Percentiles rank a stretch among this genome's conserved stretches.
Conservation (phyloP, 2,113 vertebrate genomes). For the Gallinago media region DNA sequence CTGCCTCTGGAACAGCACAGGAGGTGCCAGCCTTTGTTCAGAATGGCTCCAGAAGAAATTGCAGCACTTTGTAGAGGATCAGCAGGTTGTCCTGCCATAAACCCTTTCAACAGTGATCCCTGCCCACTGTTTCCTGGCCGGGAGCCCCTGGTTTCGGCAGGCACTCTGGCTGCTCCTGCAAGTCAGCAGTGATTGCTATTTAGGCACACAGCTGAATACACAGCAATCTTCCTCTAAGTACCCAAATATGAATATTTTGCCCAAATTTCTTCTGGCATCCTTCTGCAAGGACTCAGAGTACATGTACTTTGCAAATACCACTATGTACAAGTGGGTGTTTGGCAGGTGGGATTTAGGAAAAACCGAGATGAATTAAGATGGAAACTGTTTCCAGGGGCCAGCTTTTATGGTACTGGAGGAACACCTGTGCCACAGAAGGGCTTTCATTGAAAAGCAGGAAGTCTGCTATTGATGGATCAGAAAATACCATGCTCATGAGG, state of each 20-base stretch:
- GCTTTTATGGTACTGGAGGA: rapidly evolving
- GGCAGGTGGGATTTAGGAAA: neutral
- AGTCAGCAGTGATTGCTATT: neutral
- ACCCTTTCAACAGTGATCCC: neutral
- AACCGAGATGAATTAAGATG: neutral
- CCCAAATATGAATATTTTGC: neutral
- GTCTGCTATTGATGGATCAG: neutral
- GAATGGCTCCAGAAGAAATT: conserved; percentile 6
- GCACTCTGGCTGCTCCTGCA: neutral
- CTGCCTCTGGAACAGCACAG: neutral
- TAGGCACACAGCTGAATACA: neutral
- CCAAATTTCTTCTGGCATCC: neutral
- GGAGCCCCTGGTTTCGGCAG: neutral
- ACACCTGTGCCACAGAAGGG: rapidly evolving
- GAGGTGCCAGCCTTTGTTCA: conserved; percentile 9
- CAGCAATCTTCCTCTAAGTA: neutral
- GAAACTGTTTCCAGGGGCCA: neutral
- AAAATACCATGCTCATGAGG: neutral
- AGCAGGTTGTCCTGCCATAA: conserved; percentile 3
- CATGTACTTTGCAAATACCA: neutral
- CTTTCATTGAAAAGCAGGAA: neutral
- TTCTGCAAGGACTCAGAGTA: neutral
- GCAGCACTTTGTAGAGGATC: neutral
- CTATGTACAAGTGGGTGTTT: neutral
- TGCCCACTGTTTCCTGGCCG: neutral